phyloP scores from a whole-genome alignment of 2,113 vertebrate genomes.

The Mystacornis crossleyi region DNA sequence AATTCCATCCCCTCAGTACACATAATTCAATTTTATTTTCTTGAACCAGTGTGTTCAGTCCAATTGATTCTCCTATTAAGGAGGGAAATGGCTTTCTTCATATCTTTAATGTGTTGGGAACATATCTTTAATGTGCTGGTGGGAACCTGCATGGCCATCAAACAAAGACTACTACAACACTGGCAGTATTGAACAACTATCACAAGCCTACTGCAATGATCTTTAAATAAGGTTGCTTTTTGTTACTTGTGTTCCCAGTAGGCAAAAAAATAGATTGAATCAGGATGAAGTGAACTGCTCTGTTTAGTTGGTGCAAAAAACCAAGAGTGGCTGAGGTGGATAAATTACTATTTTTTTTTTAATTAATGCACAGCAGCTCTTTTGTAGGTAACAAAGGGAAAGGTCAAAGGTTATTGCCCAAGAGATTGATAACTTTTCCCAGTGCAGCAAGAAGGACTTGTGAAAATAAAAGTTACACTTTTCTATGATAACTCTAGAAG shows the following conservation, averaged over 20 bases:
- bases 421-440: not conserved
- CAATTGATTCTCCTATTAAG: not conserved
- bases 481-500: not conserved
- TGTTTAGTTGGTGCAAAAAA: not conserved
- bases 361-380: not conserved
- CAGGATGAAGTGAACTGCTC: not conserved
- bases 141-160: not conserved
- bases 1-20: not conserved
- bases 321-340: not conserved
- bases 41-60: not conserved
- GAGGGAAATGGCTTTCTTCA: slow-evolving; percentile 15
- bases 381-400: not conserved
- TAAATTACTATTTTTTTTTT: not conserved
- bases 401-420: not conserved
- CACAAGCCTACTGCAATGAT: not conserved
- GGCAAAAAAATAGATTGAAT: not conserved
- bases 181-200: not conserved
- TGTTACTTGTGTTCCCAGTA: slow-evolving; percentile 16
- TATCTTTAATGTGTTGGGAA: not conserved
- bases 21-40: not conserved
- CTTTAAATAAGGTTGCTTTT: slow-evolving; percentile 50
- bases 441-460: not conserved
- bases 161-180: not conserved
- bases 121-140: not conserved
- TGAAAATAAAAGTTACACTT: not conserved